Percentiles rank a stretch among this genome's conserved stretches.
phyloP scores from a whole-genome alignment of 2,797 vertebrate species.

The Pangasius sanitwongsei region DNA sequence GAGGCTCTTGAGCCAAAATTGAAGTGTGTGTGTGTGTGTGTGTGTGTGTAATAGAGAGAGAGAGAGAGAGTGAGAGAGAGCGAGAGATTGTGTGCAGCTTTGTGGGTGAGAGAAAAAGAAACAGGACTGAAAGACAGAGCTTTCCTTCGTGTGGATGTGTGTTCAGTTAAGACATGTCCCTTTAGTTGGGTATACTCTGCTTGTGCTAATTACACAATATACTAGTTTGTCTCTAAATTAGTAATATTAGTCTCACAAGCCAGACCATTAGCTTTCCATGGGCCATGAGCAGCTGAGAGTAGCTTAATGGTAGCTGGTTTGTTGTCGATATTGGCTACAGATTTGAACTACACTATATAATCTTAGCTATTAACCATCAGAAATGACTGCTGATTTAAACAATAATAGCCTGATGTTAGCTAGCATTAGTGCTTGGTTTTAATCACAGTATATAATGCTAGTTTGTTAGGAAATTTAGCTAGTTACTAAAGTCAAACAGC shows the following conservation, averaged over 20 bases:
- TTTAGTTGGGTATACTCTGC: background rate
- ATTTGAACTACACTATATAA: background rate
- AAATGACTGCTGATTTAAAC: background rate
- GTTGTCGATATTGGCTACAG: background rate
- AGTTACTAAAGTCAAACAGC: background rate
- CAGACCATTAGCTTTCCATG: background rate
- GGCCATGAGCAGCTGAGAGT: background rate
- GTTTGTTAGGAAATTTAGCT: background rate
- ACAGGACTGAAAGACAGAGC: background rate
- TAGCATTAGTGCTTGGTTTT: background rate
- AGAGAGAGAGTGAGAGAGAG: background rate
- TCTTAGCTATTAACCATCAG: background rate
- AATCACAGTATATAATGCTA: background rate
- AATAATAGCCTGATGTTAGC: background rate
- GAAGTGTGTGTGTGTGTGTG: background rate
- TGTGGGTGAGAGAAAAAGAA: background rate
- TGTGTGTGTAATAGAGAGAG: slow-evolving; percentile 10
- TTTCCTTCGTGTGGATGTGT: background rate
- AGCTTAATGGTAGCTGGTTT: background rate
- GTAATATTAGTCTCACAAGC: background rate
- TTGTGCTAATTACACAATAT: background rate
- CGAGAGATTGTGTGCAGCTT: background rate
- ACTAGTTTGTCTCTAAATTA: background rate
- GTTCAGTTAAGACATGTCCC: background rate
- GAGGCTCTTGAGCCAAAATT: background rate